Base-by-base conservation (phyloP, 2,888 invertebrate species). In the Phyllotreta striolata region DNA sequence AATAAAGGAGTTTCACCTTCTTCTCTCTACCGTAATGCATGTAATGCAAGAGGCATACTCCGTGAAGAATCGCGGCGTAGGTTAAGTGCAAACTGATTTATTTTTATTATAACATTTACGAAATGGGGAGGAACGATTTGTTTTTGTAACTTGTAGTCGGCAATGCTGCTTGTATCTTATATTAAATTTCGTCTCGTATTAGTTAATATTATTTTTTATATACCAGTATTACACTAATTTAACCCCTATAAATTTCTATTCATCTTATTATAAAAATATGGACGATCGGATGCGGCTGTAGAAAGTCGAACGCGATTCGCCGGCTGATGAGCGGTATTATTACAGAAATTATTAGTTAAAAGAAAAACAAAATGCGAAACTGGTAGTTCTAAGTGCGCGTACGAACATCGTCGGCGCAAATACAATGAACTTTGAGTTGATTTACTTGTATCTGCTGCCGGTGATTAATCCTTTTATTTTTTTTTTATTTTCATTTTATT, bases 321-420 rank as follows among this genome's bases (percentile, higher is more conserved):
- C 24, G 24, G 24, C 24, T 24, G 24, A 3, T 3, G 24, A 3
- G 24, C 4, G 24, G 24, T 24, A 24, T 24, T 24, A 24, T 24
- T 3, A 24, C 24, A 24, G 24, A 24, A 24, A 24, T 24, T 56
- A 61, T 64, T 61, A 56, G 56, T 35, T 24, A 61, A 56, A 61
- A 64, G 55, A 51, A 66, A 66, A 66, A 66, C 63, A 66, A 66
- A 56, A 54, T 51, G 49, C 43, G 24, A 24, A 46, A n/a, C 38
- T 37, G 47, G 12, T 52, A 52, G 52, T 52, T 3, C 52, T 52
- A 52, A 52, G 52, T 52, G 52, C 52, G 39, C 13, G 39, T 52
- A 12, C 10, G 37, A 41, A 38, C 38, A 55, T 52, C 56, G 38
- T 9, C 55, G 35, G 37, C 57, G 12, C 35, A 24, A 24, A 24